A percentile compares a stretch with the other conserved stretches of the same genome.
Evolutionary conservation across 30 jellyfish, hydroid and myxozoan species (phyloP).

Genomic region (Morbakka virulenta): DNA sequence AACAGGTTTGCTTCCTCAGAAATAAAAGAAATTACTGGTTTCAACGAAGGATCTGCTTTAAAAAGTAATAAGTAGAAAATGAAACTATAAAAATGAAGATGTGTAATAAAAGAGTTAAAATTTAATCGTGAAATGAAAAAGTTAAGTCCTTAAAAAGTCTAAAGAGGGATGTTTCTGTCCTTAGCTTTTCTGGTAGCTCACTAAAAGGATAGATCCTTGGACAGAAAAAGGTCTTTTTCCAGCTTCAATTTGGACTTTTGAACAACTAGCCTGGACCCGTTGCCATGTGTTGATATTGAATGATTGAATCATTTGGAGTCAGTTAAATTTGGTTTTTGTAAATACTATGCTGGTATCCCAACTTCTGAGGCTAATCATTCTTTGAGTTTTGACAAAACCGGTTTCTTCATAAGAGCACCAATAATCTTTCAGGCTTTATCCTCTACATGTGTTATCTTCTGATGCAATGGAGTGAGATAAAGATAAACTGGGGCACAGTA

Average conservation of each 20-base stretch:
- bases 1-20: too few species aligned
- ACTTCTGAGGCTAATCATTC: neutral
- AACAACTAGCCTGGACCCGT: neutral
- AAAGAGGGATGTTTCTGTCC: too few species aligned
- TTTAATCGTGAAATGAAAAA: too few species aligned
- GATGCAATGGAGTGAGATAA: neutral
- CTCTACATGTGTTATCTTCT: constrained; percentile 5
- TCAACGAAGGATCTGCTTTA: too few species aligned
- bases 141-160: too few species aligned
- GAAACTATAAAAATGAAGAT: too few species aligned
- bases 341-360: neutral
- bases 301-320: neutral
- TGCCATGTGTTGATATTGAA: constrained; percentile 8
- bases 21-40: too few species aligned
- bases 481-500: constrained; percentile 7
- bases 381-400: constrained; percentile 3
- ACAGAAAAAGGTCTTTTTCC: constrained; percentile 4
- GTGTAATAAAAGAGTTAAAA: too few species aligned
- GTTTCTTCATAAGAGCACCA: neutral
- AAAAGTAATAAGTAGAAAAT: too few species aligned
- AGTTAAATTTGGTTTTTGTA: neutral
- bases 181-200: constrained; percentile 6
- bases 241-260: constrained; percentile 1
- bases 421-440: neutral
- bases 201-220: neutral